A percentile compares a stretch with the other conserved stretches of the same genome.
Evolutionary conservation across 2,888 invertebrate species (phyloP).

Genomic region (Agrochola lota): DNA sequence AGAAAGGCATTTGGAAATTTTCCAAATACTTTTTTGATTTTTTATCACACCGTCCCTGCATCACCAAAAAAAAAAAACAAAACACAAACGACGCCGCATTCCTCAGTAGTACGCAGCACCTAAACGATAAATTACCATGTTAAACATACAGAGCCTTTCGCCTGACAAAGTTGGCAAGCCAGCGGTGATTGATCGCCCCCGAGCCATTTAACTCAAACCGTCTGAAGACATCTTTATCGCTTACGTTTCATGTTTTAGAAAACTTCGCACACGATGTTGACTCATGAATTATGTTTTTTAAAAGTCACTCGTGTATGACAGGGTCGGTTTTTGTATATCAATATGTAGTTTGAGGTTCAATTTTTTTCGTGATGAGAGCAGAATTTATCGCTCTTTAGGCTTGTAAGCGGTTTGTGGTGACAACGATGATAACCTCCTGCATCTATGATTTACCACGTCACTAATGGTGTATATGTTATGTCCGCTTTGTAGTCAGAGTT

Average conservation of each 20-base stretch:
- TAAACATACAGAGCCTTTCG: slow-evolving; percentile 65
- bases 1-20: no score
- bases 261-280: slow-evolving; percentile 49
- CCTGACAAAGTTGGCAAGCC: slow-evolving; percentile 74
- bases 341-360: background rate
- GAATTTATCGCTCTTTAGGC: background rate
- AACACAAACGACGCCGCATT: slow-evolving; percentile 26
- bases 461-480: background rate
- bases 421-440: no score
- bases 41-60: background rate
- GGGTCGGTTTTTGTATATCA: slow-evolving; percentile 30
- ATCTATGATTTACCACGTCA: background rate
- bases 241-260: slow-evolving; percentile 63
- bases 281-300: slow-evolving; percentile 62
- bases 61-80: slow-evolving; percentile 7
- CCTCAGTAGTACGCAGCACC: slow-evolving; percentile 17
- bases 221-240: slow-evolving; percentile 65
- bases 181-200: slow-evolving; percentile 77
- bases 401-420: background rate
- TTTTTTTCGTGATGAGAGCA: background rate
- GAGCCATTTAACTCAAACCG: slow-evolving; percentile 68
- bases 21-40: no score
- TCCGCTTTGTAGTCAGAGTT: background rate
- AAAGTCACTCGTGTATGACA: slow-evolving; percentile 57
- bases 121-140: slow-evolving; percentile 64